Conservation (phyloP, 2,888 invertebrate species). For the Trachelus tabidus region DNA sequence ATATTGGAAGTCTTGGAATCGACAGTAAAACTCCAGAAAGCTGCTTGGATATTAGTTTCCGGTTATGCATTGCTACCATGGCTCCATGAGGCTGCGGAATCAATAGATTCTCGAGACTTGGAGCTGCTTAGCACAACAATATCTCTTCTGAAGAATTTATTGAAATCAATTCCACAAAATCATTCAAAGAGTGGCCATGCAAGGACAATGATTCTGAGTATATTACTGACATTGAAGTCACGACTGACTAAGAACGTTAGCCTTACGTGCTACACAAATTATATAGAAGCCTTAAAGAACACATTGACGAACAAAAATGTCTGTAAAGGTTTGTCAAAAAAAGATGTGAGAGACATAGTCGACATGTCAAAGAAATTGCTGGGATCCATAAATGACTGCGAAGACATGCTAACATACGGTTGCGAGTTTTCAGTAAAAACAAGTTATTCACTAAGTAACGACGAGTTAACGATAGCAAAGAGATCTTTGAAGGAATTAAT, state of each 20-base stretch:
- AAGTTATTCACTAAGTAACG: not conserved
- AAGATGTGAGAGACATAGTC: conserved; percentile 44
- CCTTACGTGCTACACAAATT: conserved; percentile 28
- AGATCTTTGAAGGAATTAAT: conserved; percentile 29
- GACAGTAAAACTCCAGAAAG: conserved; percentile 74
- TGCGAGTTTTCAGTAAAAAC: conserved; percentile 35
- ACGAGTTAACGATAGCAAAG: conserved; percentile 20
- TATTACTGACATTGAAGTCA: conserved; percentile 33
- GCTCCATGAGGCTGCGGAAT: conserved; percentile 67
- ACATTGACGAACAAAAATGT: conserved; percentile 40
- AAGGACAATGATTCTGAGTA: conserved; percentile 38
- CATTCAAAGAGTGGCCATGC: conserved; percentile 34
- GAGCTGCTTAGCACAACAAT: conserved; percentile 41
- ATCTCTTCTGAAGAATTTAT: conserved; percentile 47
- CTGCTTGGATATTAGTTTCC: conserved; percentile 74
- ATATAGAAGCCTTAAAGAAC: conserved; percentile 34
- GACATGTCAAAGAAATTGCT: conserved; percentile 32
- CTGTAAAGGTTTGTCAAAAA: conserved; percentile 37
- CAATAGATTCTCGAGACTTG: conserved; percentile 35
- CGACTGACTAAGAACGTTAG: conserved; percentile 35
- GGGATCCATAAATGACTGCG: conserved; percentile 53
- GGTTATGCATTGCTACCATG: conserved; percentile 80
- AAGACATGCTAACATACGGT: conserved; percentile 58
- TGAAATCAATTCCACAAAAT: conserved; percentile 27
- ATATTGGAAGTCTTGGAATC: conserved; percentile 76